Percentiles rank a stretch among this genome's conserved stretches.
These are phyloP conservation scores for Bubo blakistoni DNA, from an alignment of 2,113 vertebrate species.

Conservation along the genomic window DNA sequence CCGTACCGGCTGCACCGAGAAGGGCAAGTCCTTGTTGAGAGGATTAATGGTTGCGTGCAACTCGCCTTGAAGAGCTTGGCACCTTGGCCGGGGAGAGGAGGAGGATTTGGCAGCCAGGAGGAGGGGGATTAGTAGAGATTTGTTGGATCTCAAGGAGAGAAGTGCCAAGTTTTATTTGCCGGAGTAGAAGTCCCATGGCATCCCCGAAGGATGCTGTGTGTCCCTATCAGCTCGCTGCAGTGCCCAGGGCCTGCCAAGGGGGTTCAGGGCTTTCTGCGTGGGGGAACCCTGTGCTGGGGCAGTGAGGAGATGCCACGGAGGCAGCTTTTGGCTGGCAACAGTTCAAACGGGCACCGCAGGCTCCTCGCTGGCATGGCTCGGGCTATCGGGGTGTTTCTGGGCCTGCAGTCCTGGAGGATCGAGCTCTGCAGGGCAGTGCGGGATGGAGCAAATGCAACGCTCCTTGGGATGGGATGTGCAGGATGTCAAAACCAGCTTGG, in stretches of 20 bases:
- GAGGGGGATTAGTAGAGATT: slow-evolving; percentile 47
- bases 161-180: slow-evolving; percentile 14
- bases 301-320: background rate
- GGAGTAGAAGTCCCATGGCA: background rate
- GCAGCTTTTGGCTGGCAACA: background rate
- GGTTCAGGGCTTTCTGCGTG: accelerated
- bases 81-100: background rate
- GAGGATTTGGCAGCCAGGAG: background rate
- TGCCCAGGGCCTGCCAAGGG: accelerated
- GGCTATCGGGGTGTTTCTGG: accelerated
- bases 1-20: accelerated
- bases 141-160: slow-evolving; percentile 15
- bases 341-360: background rate
- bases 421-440: accelerated
- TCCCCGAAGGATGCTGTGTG: background rate
- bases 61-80: background rate
- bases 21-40: accelerated
- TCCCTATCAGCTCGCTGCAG: background rate
- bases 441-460: accelerated
- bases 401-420: background rate
- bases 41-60: background rate
- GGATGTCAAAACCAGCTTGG: background rate
- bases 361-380: accelerated
- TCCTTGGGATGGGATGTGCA: background rate
- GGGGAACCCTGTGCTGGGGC: accelerated